Evolutionary conservation across 2,888 invertebrate species (phyloP).

Genomic region (Cremastinae sp.): DNA sequence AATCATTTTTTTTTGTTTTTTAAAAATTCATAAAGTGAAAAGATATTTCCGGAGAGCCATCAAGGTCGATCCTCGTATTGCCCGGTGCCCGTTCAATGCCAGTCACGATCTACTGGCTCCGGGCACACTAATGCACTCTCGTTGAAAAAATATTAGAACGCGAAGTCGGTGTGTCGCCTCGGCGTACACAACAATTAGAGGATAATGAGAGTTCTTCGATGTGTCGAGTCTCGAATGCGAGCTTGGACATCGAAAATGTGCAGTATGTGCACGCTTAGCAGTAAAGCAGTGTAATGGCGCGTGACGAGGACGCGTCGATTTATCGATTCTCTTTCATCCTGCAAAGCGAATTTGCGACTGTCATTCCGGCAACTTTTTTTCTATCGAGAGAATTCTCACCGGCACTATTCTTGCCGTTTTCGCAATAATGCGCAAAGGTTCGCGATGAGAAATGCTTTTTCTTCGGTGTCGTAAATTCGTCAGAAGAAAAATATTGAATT

Average conservation of each 20-base stretch:
- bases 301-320: slow-evolving; percentile 35
- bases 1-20: too few species aligned
- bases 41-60: slow-evolving; percentile 8
- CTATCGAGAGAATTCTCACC: slow-evolving; percentile 4
- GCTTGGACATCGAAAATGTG: background rate
- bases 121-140: slow-evolving; percentile 11
- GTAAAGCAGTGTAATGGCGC: slow-evolving; percentile 18
- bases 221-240: too few species aligned
- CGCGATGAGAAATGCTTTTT: too few species aligned
- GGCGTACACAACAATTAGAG: slow-evolving; percentile 12
- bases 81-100: slow-evolving; percentile 16
- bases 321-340: slow-evolving; percentile 38
- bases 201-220: slow-evolving; percentile 4
- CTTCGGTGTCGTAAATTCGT: too few species aligned
- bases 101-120: slow-evolving; percentile 24
- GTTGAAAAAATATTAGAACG: slow-evolving; percentile 30
- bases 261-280: background rate
- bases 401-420: background rate
- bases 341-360: background rate
- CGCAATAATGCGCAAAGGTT: background rate
- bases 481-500: too few species aligned
- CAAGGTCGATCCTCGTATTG: background rate
- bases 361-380: slow-evolving; percentile 7
- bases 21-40: slow-evolving; percentile 1
- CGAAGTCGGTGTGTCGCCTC: background rate